These are phyloP conservation scores for Dryadula phaetusa DNA, from an alignment of 2,888 invertebrate genomes.

Conservation along the genomic window DNA sequence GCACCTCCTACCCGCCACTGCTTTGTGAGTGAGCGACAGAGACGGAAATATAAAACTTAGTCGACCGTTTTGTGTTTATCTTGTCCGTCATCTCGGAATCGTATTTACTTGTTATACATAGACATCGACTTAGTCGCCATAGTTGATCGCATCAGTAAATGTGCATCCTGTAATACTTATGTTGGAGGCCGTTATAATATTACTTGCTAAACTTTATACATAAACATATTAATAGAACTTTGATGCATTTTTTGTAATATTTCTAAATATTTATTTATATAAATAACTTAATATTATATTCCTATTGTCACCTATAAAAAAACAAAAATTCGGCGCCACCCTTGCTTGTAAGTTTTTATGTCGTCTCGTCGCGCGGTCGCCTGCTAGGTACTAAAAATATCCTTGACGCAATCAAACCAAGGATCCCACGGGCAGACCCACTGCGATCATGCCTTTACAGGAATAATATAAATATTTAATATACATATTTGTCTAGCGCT, in stretches of 20 bases:
- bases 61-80: slow-evolving; percentile 74
- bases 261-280: neutral
- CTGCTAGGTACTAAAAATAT: slow-evolving; percentile 71
- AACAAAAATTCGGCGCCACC: slow-evolving; percentile 66
- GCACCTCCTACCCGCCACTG: slow-evolving; percentile 63
- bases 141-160: slow-evolving; percentile 70
- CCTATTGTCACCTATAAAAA: slow-evolving; percentile 20
- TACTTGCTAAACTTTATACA: neutral
- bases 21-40: slow-evolving; percentile 56
- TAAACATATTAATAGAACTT: neutral
- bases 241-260: neutral
- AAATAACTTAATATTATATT: neutral
- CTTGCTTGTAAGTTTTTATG: slow-evolving; percentile 71
- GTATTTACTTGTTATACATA: slow-evolving; percentile 64
- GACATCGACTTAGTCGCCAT: slow-evolving; percentile 65
- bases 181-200: neutral
- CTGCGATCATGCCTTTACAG: slow-evolving; percentile 53
- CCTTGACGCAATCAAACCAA: slow-evolving; percentile 70
- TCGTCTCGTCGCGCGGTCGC: slow-evolving; percentile 67
- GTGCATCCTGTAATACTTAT: slow-evolving; percentile 60
- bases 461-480: slow-evolving; percentile 79
- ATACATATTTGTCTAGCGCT: slow-evolving; percentile 64
- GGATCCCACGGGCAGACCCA: slow-evolving; percentile 66
- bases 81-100: slow-evolving; percentile 74
- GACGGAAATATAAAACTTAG: slow-evolving; percentile 59